Evolutionary conservation across 64 coral and sea anemone species (phyloP).

Genomic region (Montipora capricornis): DNA sequence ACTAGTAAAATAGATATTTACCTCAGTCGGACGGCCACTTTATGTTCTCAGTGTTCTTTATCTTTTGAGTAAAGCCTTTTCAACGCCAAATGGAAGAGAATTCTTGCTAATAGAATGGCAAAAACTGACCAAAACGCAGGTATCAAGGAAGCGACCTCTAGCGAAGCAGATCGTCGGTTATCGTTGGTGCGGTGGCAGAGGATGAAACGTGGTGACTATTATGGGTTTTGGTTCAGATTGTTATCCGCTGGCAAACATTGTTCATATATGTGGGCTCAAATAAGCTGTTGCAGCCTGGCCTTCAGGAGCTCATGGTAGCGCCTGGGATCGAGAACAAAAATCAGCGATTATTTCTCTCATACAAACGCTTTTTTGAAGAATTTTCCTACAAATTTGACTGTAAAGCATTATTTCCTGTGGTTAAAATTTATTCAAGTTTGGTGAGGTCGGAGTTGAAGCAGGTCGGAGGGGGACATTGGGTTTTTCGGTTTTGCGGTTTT

Average conservation of each 20-base stretch:
- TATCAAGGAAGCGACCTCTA: background rate
- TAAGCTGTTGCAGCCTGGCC: background rate
- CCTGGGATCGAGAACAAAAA: too few relatives aligned
- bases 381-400: too few relatives aligned
- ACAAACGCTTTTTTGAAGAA: too few relatives aligned
- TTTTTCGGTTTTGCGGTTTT: too few relatives aligned
- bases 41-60: background rate
- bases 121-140: background rate
- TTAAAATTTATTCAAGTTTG: too few relatives aligned
- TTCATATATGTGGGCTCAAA: background rate
- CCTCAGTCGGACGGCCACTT: background rate
- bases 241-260: background rate
- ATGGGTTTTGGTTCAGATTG: background rate
- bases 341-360: too few relatives aligned
- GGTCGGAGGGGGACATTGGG: too few relatives aligned
- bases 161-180: background rate
- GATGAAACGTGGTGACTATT: background rate
- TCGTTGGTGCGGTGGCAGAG: too few relatives aligned
- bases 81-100: background rate
- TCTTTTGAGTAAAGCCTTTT: background rate
- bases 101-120: background rate
- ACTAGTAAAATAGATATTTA: background rate
- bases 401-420: too few relatives aligned
- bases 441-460: too few relatives aligned
- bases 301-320: too few relatives aligned